Conservation (phyloP, 1,140 invertebrate genomes). For the Diabrotica virgifera region DNA sequence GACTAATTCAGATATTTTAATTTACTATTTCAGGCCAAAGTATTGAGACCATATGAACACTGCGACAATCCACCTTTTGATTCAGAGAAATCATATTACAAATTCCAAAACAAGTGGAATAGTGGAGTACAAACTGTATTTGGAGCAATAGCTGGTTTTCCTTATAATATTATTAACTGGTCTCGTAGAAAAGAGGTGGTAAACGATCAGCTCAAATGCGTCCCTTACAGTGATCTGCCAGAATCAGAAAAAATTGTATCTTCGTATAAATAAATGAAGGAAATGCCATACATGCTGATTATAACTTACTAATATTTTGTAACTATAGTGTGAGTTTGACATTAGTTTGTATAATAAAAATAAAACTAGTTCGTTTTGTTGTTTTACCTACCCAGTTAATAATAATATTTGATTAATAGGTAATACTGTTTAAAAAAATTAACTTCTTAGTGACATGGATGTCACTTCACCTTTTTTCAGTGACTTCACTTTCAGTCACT, state of each 20-base stretch:
- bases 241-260: conserved; percentile 12
- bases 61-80: conserved; percentile 30
- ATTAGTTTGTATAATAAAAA: no score
- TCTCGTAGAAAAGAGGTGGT: neutral
- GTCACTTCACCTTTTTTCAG: no score
- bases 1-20: no score
- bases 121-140: conserved; percentile 22
- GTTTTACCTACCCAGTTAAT: no score
- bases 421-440: no score
- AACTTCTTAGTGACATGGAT: no score
- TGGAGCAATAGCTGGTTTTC: conserved; percentile 26
- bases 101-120: conserved; percentile 33
- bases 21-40: conserved; percentile 14
- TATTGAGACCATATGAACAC: conserved; percentile 19
- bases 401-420: no score
- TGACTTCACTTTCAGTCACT: no score
- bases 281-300: no score
- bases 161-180: conserved; percentile 15
- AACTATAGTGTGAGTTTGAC: no score
- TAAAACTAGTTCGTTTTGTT: no score
- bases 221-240: conserved; percentile 9
- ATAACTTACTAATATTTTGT: no score
- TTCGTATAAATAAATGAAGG: conserved; percentile 16
- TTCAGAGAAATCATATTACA: conserved; percentile 16
- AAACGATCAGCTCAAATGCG: conserved; percentile 9